Evolutionary conservation across 2,888 invertebrate genomes (phyloP).

Genomic region (Rhamnusium bicolor): DNA sequence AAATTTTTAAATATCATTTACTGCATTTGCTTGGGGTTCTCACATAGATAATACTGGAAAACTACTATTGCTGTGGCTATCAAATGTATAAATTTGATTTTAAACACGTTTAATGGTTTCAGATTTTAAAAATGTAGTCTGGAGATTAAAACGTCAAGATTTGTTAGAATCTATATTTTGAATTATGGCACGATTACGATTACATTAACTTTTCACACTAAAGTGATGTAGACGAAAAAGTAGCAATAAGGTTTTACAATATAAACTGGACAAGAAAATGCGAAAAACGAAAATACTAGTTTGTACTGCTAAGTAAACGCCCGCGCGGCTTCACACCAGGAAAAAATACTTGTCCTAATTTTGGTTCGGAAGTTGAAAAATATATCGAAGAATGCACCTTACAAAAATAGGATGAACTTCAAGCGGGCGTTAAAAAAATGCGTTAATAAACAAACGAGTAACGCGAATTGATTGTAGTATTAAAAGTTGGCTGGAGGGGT

Average conservation of each 20-base stretch:
- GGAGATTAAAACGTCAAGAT: too few relatives aligned
- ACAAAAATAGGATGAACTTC: constrained; percentile 27
- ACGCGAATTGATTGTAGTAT: constrained; percentile 40
- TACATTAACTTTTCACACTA: not conserved
- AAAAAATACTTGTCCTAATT: constrained; percentile 3
- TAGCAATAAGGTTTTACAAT: not conserved
- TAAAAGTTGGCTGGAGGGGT: constrained; percentile 15
- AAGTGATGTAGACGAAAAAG: not conserved
- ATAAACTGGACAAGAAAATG: not conserved
- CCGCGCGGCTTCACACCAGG: not conserved
- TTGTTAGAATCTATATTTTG: too few relatives aligned
- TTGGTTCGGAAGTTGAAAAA: constrained; percentile 13
- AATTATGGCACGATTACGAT: not conserved
- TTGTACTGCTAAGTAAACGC: not conserved
- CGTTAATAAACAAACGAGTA: constrained; percentile 39
- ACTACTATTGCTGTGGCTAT: too few relatives aligned
- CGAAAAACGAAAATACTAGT: not conserved
- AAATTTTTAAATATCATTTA: too few relatives aligned
- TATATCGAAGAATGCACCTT: constrained; percentile 25
- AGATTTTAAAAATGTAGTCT: too few relatives aligned
- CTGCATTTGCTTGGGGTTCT: too few relatives aligned
- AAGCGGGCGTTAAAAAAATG: constrained; percentile 25
- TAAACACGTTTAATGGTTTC: too few relatives aligned
- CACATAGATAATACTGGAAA: too few relatives aligned
- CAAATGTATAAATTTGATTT: too few relatives aligned